These are phyloP conservation scores for Camelus bactrianus DNA, from an alignment of 2,113 vertebrate species.

Conservation along the genomic window DNA sequence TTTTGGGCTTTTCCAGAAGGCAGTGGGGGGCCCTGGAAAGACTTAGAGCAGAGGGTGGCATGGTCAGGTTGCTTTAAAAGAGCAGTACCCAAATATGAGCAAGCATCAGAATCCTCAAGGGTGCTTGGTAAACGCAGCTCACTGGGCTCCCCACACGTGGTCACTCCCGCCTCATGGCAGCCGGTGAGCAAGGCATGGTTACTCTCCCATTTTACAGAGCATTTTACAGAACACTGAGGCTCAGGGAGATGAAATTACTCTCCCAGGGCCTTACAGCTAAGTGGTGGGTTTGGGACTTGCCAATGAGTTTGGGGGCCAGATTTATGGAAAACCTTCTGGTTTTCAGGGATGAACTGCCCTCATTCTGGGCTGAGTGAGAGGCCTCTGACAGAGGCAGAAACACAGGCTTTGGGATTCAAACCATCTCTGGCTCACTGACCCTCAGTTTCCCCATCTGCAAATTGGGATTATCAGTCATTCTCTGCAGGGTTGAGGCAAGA, in stretches of 20 bases:
- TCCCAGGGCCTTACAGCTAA: neutral
- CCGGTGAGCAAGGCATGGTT: accelerated
- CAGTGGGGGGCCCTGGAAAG: neutral
- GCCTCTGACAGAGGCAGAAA: neutral
- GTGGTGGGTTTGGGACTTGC: too few species aligned
- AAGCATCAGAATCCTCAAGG: accelerated
- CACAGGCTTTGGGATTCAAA: accelerated
- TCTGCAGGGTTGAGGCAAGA: neutral
- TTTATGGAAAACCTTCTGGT: neutral
- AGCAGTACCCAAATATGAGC: accelerated
- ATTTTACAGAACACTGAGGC: neutral
- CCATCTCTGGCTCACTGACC: neutral
- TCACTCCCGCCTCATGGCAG: accelerated
- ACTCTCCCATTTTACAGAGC: neutral
- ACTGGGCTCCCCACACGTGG: accelerated
- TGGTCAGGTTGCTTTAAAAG: neutral
- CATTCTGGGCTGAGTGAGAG: accelerated
- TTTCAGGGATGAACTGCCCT: accelerated
- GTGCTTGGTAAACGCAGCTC: neutral
- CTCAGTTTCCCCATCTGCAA: neutral
- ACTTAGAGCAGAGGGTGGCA: neutral
- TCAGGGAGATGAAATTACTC: too few species aligned
- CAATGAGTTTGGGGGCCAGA: neutral
- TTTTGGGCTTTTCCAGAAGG: neutral
- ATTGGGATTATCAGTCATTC: neutral